These are phyloP conservation scores for Miltochrista miniata DNA, from an alignment of 2,888 invertebrate species.

Conservation along the genomic window DNA sequence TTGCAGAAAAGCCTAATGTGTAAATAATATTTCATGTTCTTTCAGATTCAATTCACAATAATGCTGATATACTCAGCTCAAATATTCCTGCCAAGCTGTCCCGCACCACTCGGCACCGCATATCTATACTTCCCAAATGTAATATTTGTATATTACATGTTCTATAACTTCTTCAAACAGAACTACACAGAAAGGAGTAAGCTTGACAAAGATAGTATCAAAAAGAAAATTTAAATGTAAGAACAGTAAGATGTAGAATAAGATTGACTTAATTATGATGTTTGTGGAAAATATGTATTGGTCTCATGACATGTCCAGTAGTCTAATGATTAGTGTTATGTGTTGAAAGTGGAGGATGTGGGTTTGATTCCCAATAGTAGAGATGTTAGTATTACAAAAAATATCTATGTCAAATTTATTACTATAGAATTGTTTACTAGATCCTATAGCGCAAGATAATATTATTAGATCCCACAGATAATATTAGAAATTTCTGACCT, in stretches of 20 bases:
- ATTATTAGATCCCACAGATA: too few relatives aligned
- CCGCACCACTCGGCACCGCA: slow-evolving; percentile 76
- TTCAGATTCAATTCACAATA: slow-evolving; percentile 87
- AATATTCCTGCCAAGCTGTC: slow-evolving; percentile 82
- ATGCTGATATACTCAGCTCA: slow-evolving; percentile 83
- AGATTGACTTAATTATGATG: not conserved
- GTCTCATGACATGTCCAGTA: too few relatives aligned
- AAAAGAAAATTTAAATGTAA: not conserved
- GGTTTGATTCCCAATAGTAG: too few relatives aligned
- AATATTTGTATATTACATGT: slow-evolving; percentile 87
- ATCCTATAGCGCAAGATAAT: too few relatives aligned
- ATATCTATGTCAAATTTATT: too few relatives aligned
- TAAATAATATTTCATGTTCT: too few relatives aligned
- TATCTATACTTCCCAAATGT: slow-evolving; percentile 85
- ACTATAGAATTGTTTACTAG: too few relatives aligned
- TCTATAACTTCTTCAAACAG: slow-evolving; percentile 86
- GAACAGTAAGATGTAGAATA: not conserved
- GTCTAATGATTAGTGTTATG: too few relatives aligned
- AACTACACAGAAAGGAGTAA: slow-evolving; percentile 65
- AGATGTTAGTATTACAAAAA: too few relatives aligned
- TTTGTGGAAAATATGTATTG: too few relatives aligned
- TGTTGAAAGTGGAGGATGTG: too few relatives aligned
- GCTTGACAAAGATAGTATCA: slow-evolving; percentile 14
- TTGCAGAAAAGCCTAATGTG: not conserved
- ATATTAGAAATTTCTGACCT: too few relatives aligned